phyloP scores from a whole-genome alignment of 2,888 invertebrate species.

The Hydrotaea cyrtoneurina region DNA sequence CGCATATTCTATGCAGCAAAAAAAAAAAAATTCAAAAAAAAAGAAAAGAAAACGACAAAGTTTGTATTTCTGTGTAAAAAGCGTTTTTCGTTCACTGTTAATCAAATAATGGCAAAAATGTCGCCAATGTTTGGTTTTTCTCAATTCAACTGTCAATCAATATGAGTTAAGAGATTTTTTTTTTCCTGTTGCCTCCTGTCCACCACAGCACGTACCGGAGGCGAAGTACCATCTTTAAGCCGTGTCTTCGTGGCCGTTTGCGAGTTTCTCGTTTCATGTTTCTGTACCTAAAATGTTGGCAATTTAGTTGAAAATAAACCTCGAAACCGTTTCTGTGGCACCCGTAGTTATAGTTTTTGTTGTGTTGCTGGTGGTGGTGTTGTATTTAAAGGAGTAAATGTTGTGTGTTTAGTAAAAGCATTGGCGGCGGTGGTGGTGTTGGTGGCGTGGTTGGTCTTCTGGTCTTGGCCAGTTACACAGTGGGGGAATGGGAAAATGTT shows the following conservation, averaged over 20 bases:
- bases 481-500: too few relatives aligned
- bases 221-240: background rate
- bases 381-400: background rate
- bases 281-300: slow-evolving; percentile 52
- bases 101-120: slow-evolving; percentile 77
- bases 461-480: too few relatives aligned
- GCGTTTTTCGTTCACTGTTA: slow-evolving; percentile 45
- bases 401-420: slow-evolving; percentile 13
- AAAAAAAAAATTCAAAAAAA: too few relatives aligned
- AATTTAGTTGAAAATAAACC: slow-evolving; percentile 50
- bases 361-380: too few relatives aligned
- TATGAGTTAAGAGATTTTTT: slow-evolving; percentile 74
- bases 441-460: background rate
- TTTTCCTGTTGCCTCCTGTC: slow-evolving; percentile 16
- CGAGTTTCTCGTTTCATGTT: background rate
- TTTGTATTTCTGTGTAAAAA: slow-evolving; percentile 1
- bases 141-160: slow-evolving; percentile 80
- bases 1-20: background rate
- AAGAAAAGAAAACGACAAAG: too few relatives aligned
- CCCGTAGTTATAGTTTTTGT: background rate
- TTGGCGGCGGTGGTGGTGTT: background rate
- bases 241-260: background rate
- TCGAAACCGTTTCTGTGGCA: background rate
- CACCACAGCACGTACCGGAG: background rate
- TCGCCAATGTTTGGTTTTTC: slow-evolving; percentile 75